phyloP scores from a whole-genome alignment of 2,888 invertebrate species.

The Dasysyrphus albostriatus region DNA sequence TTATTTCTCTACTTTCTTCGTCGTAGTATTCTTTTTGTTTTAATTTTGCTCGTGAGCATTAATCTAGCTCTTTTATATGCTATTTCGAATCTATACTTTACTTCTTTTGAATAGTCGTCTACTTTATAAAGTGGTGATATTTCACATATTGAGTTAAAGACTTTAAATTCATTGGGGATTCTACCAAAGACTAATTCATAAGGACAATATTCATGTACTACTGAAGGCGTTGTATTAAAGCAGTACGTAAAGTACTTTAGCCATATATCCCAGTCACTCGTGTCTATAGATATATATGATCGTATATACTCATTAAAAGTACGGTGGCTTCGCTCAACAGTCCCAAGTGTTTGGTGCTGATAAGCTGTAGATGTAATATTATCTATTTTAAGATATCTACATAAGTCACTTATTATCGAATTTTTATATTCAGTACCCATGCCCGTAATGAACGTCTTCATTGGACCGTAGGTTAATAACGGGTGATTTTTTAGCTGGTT shows the following conservation, averaged over 20 bases:
- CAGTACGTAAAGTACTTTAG: too few species aligned
- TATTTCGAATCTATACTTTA: neutral
- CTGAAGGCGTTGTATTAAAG: too few species aligned
- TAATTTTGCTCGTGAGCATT: slow-evolving; percentile 1
- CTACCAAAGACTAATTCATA: slow-evolving; percentile 11
- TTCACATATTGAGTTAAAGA: neutral
- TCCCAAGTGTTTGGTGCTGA: slow-evolving; percentile 5
- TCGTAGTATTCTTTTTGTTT: neutral
- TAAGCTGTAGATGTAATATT: slow-evolving; percentile 8
- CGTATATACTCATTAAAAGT: slow-evolving; percentile 12
- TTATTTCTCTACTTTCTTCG: neutral
- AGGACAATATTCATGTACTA: slow-evolving; percentile 6
- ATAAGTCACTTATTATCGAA: slow-evolving; percentile 25
- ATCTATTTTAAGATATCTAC: slow-evolving; percentile 23
- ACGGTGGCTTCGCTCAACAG: slow-evolving; percentile 3
- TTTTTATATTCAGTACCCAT: too few species aligned
- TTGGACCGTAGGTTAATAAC: too few species aligned
- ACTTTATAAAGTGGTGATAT: slow-evolving; percentile 7
- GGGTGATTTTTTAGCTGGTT: too few species aligned
- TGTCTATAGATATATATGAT: neutral
- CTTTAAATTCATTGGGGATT: neutral
- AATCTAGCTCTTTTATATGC: neutral
- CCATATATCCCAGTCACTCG: too few species aligned
- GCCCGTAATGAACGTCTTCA: too few species aligned
- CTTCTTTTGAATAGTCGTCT: slow-evolving; percentile 1